Base-by-base conservation (phyloP, 2,888 invertebrate species). In the Gymnocheta viridis region DNA sequence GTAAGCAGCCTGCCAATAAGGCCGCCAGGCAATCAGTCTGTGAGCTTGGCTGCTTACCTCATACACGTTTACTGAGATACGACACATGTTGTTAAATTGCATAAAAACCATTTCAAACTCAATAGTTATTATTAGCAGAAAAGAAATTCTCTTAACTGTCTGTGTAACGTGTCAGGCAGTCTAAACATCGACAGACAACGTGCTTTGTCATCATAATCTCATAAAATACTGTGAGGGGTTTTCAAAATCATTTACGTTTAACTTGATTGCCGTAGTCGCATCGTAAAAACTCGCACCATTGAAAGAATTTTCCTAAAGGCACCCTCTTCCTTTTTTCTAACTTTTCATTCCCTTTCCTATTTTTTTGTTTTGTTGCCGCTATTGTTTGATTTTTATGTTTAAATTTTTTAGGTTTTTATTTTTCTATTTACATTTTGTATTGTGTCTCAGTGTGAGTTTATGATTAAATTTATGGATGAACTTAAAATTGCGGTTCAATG, bases 161-260 rank as follows among this genome's bases (percentile, higher is more conserved):
- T 72, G 38, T 47, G 27, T 49, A 41, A 62, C 35, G 72, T 67
- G 19, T 38, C 62, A 49, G 64, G 22, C 62, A 58, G 64, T 35
- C 17, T 69, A 56, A 72, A 77, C 67, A 67, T 73, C 64, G 70
- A 32, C 32, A 47, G 58, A 70, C 70, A 47, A 47, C 2, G 17
- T 83, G 74, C 74, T 58, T 81, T 85, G 81, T 82, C 85, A 81
- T 83, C 82, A 83, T 85, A 83, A 83, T 83, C 83, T 64, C 62
- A 67, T 85, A 74, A 81, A 69, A 83, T 69, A 38, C 62, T 73
- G 62, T 73, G 81, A 73, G 73, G 72, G 67, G 44, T 62, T 66
- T 32, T 54, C n/a, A 44, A 76, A 81, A 67, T 64, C 77, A 77
- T 56, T 67, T 69, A 64, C 70, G 58, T 66, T 79, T 74, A 73